Evolutionary conservation across 2,888 invertebrate genomes (phyloP), one percentile per base, ranked within the genome.

Genomic region (Polydrusus cervinus): DNA sequence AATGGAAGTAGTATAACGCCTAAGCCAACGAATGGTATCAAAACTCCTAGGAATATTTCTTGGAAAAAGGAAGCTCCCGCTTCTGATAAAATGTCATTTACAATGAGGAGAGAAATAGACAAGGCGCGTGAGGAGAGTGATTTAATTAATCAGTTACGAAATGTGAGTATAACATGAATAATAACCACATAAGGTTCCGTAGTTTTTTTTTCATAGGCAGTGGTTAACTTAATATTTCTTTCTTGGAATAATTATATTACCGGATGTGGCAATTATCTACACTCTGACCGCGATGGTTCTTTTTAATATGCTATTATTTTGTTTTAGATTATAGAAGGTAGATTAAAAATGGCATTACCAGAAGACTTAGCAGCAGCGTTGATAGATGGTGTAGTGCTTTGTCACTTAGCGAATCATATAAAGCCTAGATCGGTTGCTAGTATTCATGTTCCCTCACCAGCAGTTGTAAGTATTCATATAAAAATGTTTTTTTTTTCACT

Each of bases 321-420:
- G 81, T 82, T 85, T 0, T 85, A 97, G 97, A 95, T 95, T 82
- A 95, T 98, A 82, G 97, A 97, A 89, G 91, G 92, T 13, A 91
- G 96, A 67, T 89, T 98, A 83, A 97, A 97, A 89, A 95, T 97
- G 92, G 91, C 93, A 3, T 89, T 98, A 71, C 97, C 97, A 0
- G 93, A 92, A 83, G 95, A 96, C 85, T 89, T 98, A 82, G 92
- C 95, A 60, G 92, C 95, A 45, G 94, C 95, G 57, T 88, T 98
- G 81, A 92, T 93, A 34, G 97, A 98, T 87, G 97, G 98, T 18
- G 97, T 98, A 68, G 95, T 98, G 79, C 89, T 98, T 77, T 98
- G 98, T 85, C 97, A 98, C 88, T 90, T 98, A 81, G 97, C 97
- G 68, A 98, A 98, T 87, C 95, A 96, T 88, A 95, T 98, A 82